These are phyloP conservation scores for Eidolon dupreanum DNA, from an alignment of 2,797 vertebrate genomes.

Conservation along the genomic window DNA sequence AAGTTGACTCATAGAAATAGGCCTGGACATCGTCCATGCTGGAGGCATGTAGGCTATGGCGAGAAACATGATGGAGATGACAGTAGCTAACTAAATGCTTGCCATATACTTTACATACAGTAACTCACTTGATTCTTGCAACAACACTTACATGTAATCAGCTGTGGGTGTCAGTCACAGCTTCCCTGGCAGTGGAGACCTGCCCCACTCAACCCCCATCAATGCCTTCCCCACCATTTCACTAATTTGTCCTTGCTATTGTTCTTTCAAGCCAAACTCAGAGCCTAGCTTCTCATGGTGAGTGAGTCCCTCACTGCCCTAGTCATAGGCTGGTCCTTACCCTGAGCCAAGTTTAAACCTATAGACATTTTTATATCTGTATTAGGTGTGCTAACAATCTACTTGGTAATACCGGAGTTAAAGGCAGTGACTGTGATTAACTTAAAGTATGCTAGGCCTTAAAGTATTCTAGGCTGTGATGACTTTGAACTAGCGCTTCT, in stretches of 20 bases:
- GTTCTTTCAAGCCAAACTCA: neutral
- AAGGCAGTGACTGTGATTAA: neutral
- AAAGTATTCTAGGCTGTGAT: neutral
- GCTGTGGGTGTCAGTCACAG: neutral
- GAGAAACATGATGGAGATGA: neutral
- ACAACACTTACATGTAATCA: neutral
- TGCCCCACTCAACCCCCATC: rapidly evolving
- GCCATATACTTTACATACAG: neutral
- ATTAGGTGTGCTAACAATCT: neutral
- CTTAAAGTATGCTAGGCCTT: neutral
- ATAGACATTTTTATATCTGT: neutral
- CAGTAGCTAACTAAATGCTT: neutral
- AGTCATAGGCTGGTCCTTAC: neutral
- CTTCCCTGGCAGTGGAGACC: neutral
- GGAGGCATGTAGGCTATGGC: neutral
- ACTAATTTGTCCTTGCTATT: neutral
- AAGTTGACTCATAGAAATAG: neutral
- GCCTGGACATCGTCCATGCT: neutral
- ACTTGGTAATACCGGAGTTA: neutral
- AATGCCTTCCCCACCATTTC: neutral
- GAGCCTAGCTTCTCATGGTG: neutral
- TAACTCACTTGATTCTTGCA: neutral
- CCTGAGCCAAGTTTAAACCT: neutral
- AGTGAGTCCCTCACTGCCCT: neutral
- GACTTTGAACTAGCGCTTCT: neutral